phyloP scores from a whole-genome alignment of 2,888 invertebrate species.

The Rugalucina vietnamica region DNA sequence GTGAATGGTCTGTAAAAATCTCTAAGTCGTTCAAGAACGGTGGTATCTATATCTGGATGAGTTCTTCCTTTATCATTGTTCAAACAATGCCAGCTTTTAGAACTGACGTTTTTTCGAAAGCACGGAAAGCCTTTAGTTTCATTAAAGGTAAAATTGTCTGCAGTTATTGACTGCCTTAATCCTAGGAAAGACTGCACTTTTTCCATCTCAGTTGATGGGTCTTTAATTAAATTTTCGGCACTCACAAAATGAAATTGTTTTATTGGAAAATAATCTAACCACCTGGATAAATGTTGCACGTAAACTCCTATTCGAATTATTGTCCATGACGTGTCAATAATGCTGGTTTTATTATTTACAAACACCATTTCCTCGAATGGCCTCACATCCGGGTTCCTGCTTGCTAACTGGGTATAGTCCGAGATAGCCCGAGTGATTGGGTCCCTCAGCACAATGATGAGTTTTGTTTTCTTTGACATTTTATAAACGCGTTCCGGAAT shows the following conservation, averaged over 20 bases:
- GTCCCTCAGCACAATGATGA: conserved; percentile 94
- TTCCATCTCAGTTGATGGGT: conserved; percentile 94
- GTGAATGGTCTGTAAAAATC: conserved; percentile 85
- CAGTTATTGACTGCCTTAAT: conserved; percentile 92
- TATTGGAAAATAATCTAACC: conserved; percentile 93
- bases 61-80: conserved; percentile 85
- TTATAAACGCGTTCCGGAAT: conserved; percentile 92
- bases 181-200: conserved; percentile 95
- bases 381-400: conserved; percentile 73
- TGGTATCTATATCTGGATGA: conserved; percentile 83
- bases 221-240: conserved; percentile 93
- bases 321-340: conserved; percentile 92
- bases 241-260: conserved; percentile 93
- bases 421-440: conserved; percentile 96
- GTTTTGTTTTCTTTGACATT: conserved; percentile 93
- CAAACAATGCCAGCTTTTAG: conserved; percentile 83
- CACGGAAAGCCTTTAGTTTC: conserved; percentile 97
- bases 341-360: conserved; percentile 89
- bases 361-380: conserved; percentile 81
- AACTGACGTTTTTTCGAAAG: conserved; percentile 84
- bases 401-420: conserved; percentile 93
- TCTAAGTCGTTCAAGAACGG: conserved; percentile 79
- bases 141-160: conserved; percentile 96
- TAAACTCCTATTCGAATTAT: conserved; percentile 92
- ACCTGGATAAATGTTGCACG: conserved; percentile 91